Base-by-base conservation (phyloP, 2,797 vertebrate species). In the Masticophis lateralis region DNA sequence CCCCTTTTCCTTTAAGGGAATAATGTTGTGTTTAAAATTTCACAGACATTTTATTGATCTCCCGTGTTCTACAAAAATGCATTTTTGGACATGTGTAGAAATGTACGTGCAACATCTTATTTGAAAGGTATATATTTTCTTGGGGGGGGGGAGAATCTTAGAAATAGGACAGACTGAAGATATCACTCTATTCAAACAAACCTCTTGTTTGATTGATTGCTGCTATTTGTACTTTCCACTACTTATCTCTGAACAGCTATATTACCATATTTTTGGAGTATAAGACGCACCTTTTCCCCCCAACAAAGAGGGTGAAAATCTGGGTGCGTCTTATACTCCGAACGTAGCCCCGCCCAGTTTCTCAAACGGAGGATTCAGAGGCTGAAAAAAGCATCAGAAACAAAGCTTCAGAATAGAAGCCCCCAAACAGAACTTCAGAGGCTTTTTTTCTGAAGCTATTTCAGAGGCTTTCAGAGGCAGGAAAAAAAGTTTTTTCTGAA, bases 161-260 rank as follows among this genome's bases (percentile, higher is more conserved):
- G 51, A 90, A 87, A 2, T 2, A n/a, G 92, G 89, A 20, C 27
- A 13, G 43, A 9, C 4, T 3, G 20, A 20, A 51, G 5, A 32
- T 43, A n/a, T 53, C 13, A 51, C 88, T 88, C 22, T 66, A 93
- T 57, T 20, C 87, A 4, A 43, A 43, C 37, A 79, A 43, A 11
- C 16, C 6, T 4, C 22, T 20, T 60, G 22, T 55, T 53, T 61
- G 20, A 20, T 55, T 86, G 27, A 2, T n/a, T 11, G 63, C 61
- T 47, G 0, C 7, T 61, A 25, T 86, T 25, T 0, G 37, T 22
- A 22, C 43, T 79, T 43, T 0, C 0, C 12, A 22, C 32, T 55
- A 87, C 12, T 53, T 22, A 1, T 5, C 32, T 28, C 66, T 79
- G 37, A 57, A 56, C 6, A 53, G 32, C 2, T n/a, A 32, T 25